phyloP scores from a whole-genome alignment of 2,113 vertebrate species.

The Pyrgilauda ruficollis region DNA sequence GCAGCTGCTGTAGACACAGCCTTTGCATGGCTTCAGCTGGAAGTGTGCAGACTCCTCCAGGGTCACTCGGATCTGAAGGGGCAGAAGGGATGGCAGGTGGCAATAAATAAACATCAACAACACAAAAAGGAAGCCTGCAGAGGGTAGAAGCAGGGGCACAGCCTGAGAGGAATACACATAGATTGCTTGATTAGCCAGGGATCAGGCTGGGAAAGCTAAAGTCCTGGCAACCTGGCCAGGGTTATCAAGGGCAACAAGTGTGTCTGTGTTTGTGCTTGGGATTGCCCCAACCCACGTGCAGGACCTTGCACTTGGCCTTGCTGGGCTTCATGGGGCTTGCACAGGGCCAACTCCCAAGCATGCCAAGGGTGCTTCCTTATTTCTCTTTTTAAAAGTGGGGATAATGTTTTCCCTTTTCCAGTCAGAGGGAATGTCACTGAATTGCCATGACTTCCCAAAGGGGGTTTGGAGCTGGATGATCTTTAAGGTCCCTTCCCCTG shows the following conservation, averaged over 20 bases:
- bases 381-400: background rate
- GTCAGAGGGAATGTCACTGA: background rate
- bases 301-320: background rate
- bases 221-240: background rate
- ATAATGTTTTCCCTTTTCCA: background rate
- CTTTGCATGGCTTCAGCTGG: slow-evolving; percentile 59
- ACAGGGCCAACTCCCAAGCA: background rate
- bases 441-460: background rate
- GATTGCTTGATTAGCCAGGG: background rate
- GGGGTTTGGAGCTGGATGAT: background rate
- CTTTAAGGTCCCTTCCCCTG: background rate
- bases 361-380: background rate
- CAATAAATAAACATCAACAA: background rate
- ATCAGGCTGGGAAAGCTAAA: background rate
- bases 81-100: background rate
- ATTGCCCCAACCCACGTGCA: background rate
- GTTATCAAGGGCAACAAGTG: background rate
- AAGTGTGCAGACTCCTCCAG: slow-evolving; percentile 52
- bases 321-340: background rate
- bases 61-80: slow-evolving; percentile 68
- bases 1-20: slow-evolving; percentile 72
- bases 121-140: background rate
- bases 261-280: background rate
- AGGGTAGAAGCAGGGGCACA: background rate
- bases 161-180: background rate